Base-by-base conservation (phyloP, 2,113 vertebrate species). In the Uria aalge region DNA sequence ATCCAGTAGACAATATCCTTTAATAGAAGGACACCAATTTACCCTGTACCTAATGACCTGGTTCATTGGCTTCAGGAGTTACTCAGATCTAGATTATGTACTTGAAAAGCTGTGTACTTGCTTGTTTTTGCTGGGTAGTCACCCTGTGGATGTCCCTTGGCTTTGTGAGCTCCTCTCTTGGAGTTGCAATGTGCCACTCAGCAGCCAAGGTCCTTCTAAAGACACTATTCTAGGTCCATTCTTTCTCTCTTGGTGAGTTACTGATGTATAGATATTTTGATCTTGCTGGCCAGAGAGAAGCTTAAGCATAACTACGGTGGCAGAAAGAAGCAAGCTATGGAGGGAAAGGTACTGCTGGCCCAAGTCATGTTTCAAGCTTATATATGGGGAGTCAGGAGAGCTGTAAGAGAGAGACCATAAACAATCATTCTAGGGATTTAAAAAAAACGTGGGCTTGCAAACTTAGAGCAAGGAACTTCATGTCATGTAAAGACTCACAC, bases 341-440 rank as follows among this genome's bases (percentile, higher is more conserved):
- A 91, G 57, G 62, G 69, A 93, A 94, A 73, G 29, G 53, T 74
- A 82, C 73, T 90, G 41, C 77, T 96, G 45, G 15, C 41, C 69
- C 66, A 93, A 87, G 88, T 52, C 38, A 29, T 85, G 82, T 88
- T 93, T 93, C 72, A 78, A 79, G 75, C 71, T 88, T 93, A 38
- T 5, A 9, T 66, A 43, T 5, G 7, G 64, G 62, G 84, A 95
- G 79, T 88, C 85, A 79, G 78, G 69, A 81, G 66, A 57, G 19
- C 34, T 90, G 50, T 69, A 89, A 78, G 78, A 94, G 79, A 91
- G 75, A 85, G 78, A 71, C 41, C 50, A 78, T 82, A 84, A 93
- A 84, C 80, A 96, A 71, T 91, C 80, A 85, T 96, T 96, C 92
- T 30, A 72, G 62, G 57, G 43, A 53, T 90, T 92, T 85, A 73